Conservation (phyloP, 2,113 vertebrate species). For the Pseudonaja textilis region DNA sequence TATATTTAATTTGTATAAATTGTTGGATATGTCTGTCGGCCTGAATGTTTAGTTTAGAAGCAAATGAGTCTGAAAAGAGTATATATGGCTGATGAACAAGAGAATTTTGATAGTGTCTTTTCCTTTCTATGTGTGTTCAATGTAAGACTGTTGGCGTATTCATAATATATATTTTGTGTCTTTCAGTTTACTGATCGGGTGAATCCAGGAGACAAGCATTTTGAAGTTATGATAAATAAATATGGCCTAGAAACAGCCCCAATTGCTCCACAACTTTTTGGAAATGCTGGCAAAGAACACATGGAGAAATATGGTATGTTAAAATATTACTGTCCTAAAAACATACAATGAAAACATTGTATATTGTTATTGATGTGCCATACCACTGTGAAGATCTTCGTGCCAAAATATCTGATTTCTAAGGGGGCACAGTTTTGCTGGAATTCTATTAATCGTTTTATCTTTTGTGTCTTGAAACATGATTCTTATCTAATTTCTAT, state of each 20-base stretch:
- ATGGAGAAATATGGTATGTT: slow-evolving; percentile 93
- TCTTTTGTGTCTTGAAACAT: neutral
- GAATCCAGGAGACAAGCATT: slow-evolving; percentile 86
- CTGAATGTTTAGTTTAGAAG: neutral
- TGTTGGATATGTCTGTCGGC: neutral
- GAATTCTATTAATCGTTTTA: neutral
- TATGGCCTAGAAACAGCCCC: slow-evolving; percentile 79
- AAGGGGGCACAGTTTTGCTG: neutral
- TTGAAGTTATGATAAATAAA: slow-evolving; percentile 83
- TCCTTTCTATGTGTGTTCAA: neutral
- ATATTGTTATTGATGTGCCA: neutral
- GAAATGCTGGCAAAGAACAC: slow-evolving; percentile 84
- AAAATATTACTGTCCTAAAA: neutral
- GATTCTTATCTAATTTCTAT: neutral
- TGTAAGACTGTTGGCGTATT: neutral
- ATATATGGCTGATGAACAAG: neutral
- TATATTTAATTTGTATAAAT: neutral
- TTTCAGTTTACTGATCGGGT: slow-evolving; percentile 74
- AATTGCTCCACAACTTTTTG: slow-evolving; percentile 84
- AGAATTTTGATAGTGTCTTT: neutral
- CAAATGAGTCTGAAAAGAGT: neutral
- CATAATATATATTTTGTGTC: neutral
- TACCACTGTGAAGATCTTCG: neutral
- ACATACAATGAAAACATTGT: neutral
- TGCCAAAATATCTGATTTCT: neutral